phyloP scores from a whole-genome alignment of 2,113 vertebrate species.

The Dermatemys mawii region DNA sequence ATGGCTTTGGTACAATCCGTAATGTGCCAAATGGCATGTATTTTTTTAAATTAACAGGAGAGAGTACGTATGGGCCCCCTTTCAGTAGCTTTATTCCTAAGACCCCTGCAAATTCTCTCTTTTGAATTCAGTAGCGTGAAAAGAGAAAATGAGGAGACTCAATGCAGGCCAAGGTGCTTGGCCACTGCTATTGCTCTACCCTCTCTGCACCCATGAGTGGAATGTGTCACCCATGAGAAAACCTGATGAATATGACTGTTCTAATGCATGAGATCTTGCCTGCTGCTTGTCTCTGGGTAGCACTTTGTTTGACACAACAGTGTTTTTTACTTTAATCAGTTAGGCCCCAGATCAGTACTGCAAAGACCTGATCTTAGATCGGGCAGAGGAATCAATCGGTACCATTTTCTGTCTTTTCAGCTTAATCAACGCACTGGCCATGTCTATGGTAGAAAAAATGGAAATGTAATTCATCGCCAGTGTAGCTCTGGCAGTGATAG shows the following conservation, averaged over 20 bases:
- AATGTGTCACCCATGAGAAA: too few species aligned
- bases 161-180: too few species aligned
- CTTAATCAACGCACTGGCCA: neutral
- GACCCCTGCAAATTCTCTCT: neutral
- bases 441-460: neutral
- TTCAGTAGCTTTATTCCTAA: neutral
- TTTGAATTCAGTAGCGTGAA: neutral
- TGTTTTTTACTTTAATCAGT: neutral
- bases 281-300: neutral
- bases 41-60: neutral
- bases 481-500: neutral
- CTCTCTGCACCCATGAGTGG: too few species aligned
- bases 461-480: neutral
- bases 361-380: neutral
- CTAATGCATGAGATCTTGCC: neutral
- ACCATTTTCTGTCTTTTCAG: neutral
- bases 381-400: neutral
- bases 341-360: neutral
- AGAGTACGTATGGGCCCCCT: neutral
- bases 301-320: neutral
- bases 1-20: neutral
- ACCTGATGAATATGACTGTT: neutral
- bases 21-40: neutral
- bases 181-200: too few species aligned
- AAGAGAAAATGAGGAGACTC: neutral